A percentile compares a stretch with the other conserved stretches of the same genome.
phyloP scores from a whole-genome alignment of 23 tunicate genomes.

The Diplosoma virens region DNA sequence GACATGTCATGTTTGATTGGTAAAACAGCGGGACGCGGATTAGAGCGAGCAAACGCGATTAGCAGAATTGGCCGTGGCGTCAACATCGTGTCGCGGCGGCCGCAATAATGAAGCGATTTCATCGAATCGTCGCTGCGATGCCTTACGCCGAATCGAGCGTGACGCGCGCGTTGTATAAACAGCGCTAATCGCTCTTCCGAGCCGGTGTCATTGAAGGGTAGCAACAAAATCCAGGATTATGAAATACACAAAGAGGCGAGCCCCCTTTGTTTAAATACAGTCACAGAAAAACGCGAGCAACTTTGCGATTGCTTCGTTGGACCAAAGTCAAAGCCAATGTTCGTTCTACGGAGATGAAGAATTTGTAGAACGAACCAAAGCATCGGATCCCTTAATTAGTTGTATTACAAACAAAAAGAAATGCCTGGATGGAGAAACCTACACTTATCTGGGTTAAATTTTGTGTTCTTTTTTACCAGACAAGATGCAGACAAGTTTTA shows the following conservation, averaged over 20 bases:
- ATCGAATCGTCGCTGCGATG: neutral
- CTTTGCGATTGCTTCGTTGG: neutral
- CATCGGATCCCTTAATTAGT: too few species aligned
- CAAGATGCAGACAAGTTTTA: too few species aligned
- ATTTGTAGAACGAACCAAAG: too few species aligned
- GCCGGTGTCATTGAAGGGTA: neutral
- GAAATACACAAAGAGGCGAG: constrained; percentile 20
- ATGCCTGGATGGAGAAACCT: too few species aligned
- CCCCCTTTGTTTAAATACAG: neutral
- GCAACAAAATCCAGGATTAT: neutral
- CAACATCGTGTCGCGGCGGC: constrained; percentile 11
- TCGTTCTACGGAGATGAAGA: too few species aligned
- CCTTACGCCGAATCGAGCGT: neutral
- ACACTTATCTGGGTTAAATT: too few species aligned
- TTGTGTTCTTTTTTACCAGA: too few species aligned
- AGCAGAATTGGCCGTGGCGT: constrained; percentile 26
- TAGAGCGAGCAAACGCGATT: constrained; percentile 22
- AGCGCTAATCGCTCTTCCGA: neutral
- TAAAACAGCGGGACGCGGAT: constrained; percentile 20
- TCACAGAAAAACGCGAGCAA: neutral
- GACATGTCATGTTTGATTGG: neutral
- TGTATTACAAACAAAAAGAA: too few species aligned
- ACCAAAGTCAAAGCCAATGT: neutral
- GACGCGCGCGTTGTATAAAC: constrained; percentile 11
- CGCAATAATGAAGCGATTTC: constrained; percentile 3